Conservation (phyloP, 2,888 invertebrate genomes). For the Eumerus sabulonum region DNA sequence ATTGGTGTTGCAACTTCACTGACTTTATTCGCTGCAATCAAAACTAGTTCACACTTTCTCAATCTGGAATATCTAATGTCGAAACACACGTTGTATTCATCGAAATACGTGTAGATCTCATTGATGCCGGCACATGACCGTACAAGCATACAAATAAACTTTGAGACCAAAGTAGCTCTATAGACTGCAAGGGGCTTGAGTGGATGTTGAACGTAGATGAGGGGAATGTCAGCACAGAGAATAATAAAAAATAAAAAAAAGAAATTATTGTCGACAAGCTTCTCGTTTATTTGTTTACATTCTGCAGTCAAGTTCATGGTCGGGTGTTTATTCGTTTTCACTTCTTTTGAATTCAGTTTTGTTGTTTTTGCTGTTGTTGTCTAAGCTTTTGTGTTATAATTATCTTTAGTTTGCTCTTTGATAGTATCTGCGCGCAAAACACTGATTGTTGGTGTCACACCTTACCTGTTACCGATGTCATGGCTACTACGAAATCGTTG, state of each 20-base stretch:
- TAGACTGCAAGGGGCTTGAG: background rate
- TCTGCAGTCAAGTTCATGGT: slow-evolving; percentile 70
- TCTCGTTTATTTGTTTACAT: slow-evolving; percentile 69
- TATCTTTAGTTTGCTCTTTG: slow-evolving; percentile 37
- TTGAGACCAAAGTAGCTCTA: too few species aligned
- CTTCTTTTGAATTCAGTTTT: slow-evolving; percentile 54
- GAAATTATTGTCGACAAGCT: slow-evolving; percentile 68
- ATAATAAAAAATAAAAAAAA: slow-evolving; percentile 14
- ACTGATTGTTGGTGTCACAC: slow-evolving; percentile 17
- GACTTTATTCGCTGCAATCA: slow-evolving; percentile 5
- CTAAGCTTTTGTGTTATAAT: slow-evolving; percentile 41
- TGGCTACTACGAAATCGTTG: slow-evolving; percentile 4
- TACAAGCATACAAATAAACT: too few species aligned
- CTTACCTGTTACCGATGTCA: slow-evolving; percentile 31
- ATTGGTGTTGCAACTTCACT: too few species aligned
- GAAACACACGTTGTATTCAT: slow-evolving; percentile 38
- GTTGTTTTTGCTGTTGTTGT: slow-evolving; percentile 30
- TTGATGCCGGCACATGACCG: slow-evolving; percentile 24
- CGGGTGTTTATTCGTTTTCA: slow-evolving; percentile 69
- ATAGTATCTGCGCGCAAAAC: slow-evolving; percentile 15
- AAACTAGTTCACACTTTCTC: slow-evolving; percentile 61
- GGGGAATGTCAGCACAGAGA: slow-evolving; percentile 9
- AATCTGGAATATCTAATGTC: slow-evolving; percentile 30
- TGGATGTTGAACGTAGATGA: slow-evolving; percentile 26
- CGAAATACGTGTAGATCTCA: slow-evolving; percentile 40